Base-by-base conservation (phyloP, 2,888 invertebrate genomes). In the Eupithecia subfuscata region DNA sequence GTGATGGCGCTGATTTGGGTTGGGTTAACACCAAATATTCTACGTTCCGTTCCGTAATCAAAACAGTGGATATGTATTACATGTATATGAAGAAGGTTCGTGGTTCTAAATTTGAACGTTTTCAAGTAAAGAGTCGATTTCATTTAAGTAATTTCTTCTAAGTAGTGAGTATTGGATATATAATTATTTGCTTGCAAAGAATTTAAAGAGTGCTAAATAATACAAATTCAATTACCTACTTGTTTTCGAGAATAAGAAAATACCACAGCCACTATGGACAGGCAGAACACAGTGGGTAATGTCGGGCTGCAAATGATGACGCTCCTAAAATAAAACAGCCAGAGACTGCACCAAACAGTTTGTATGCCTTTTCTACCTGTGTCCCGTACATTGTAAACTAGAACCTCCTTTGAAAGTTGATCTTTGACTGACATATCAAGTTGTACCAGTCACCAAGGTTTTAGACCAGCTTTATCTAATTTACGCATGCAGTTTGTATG, bases 371-470 rank as follows among this genome's bases (percentile, higher is more conserved):
- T 65, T 37, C 16, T n/a, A 25, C 68, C 43, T n/a, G 68, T 75
- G 74, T 75, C 78, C 68, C 73, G 60, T 74, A 79, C 78, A 77
- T 75, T 78, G 75, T 56, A 71, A 79, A 78, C 79, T 75, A 75
- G 67, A 67, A 75, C 71, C 22, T 68, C 71, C 69, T 79, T 76
- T 78, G 79, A 79, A 81, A 81, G 75, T 79, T 78, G 77, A 81
- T 79, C 73, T 77, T 60, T 75, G 74, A 69, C 69, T 52, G 71
- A 3, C 69, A 65, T 72, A 74, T 79, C 75, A 65, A 73, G 77
- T 78, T 75, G 65, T 72, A 22, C 43, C 73, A 52, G 69, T 67
- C 25, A 70, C 80, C 76, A 78, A 78, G 78, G 78, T 69, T 75
- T 71, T 65, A 73, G 71, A 76, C 68, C 52, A 45, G 73, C 71